Percentiles rank a stretch among this genome's conserved stretches.
Evolutionary conservation across 2,888 invertebrate species (phyloP).

Genomic region (Euplagia quadripunctaria): DNA sequence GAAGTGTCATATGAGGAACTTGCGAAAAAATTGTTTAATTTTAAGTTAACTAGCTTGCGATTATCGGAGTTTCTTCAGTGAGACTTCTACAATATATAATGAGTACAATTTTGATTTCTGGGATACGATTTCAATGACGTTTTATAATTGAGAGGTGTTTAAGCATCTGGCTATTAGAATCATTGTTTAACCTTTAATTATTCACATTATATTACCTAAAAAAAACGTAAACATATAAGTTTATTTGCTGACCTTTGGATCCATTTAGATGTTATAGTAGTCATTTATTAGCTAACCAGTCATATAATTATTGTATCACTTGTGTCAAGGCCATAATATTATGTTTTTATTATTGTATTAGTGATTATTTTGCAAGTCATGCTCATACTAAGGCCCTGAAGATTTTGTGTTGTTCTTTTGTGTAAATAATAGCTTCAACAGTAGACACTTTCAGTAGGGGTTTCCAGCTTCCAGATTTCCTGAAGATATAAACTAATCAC

Average conservation of each 20-base stretch:
- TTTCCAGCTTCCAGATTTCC: too few species aligned
- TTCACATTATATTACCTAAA: neutral
- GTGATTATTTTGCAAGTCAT: neutral
- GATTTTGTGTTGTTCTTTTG: too few species aligned
- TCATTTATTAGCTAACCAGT: neutral
- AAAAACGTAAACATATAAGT: neutral
- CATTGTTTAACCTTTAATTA: neutral
- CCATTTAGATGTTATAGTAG: conserved; percentile 3
- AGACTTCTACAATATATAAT: too few species aligned
- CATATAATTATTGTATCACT: neutral
- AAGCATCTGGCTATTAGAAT: neutral
- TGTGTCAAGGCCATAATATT: neutral
- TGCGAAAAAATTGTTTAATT: too few species aligned
- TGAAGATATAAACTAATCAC: too few species aligned
- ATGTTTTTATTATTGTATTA: neutral
- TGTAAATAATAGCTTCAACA: too few species aligned
- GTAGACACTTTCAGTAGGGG: too few species aligned
- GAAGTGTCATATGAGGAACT: too few species aligned
- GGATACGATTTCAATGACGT: neutral
- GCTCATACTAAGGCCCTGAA: neutral
- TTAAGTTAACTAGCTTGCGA: too few species aligned
- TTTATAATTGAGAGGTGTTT: neutral
- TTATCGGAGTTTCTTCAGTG: too few species aligned
- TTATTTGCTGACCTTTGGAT: neutral
- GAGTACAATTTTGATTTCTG: too few species aligned